Evolutionary conservation across 2,888 invertebrate genomes (phyloP).

Genomic region (Drosophila gaucha): DNA sequence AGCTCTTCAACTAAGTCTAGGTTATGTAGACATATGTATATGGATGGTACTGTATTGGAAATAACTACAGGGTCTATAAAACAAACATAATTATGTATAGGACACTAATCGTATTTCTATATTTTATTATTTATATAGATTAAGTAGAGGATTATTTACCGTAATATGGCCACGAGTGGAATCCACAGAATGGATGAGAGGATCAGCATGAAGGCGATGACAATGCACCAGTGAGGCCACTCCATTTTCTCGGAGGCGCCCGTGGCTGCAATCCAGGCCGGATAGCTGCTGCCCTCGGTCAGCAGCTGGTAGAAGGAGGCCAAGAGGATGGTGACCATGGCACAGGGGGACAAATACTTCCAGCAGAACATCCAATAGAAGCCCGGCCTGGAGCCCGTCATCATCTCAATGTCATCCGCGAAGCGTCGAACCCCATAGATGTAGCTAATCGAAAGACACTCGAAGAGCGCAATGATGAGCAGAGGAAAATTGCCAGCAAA

Average conservation of each 20-base stretch:
- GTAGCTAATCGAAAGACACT: constrained; percentile 96
- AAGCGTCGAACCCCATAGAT: constrained; percentile 96
- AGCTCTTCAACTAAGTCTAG: too few species aligned
- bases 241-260: constrained; percentile 91
- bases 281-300: constrained; percentile 92
- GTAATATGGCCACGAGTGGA: constrained; percentile 91
- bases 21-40: too few species aligned
- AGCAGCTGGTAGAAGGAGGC: constrained; percentile 93
- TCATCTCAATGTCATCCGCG: constrained; percentile 96
- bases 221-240: constrained; percentile 95
- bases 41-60: too few species aligned
- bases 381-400: constrained; percentile 95
- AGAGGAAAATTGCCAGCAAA: constrained; percentile 97
- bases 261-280: constrained; percentile 91
- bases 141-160: constrained; percentile 85
- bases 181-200: constrained; percentile 95
- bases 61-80: too few species aligned
- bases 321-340: constrained; percentile 93
- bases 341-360: constrained; percentile 96
- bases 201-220: constrained; percentile 90
- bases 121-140: not conserved
- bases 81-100: too few species aligned
- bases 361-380: constrained; percentile 97
- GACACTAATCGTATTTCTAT: too few species aligned
- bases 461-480: constrained; percentile 96